Evolutionary conservation across 2,888 invertebrate species (phyloP).

Genomic region (Flexamia atlantica): DNA sequence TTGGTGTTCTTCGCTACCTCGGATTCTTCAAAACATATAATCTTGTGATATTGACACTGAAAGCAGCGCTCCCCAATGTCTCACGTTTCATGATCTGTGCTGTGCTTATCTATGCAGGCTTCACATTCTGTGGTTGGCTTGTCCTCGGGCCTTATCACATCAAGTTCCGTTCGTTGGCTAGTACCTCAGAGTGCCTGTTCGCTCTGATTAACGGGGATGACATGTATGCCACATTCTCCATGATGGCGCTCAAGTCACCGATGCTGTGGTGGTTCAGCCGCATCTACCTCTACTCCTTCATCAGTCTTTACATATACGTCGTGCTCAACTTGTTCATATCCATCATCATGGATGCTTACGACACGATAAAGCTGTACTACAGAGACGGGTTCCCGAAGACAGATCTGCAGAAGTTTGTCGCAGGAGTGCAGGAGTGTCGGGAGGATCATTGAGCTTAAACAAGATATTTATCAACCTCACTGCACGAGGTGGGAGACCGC

Average conservation of each 20-base stretch:
- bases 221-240: conserved; percentile 99
- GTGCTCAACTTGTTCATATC: conserved; percentile 98
- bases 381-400: conserved; percentile 92
- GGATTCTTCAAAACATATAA: conserved; percentile 99
- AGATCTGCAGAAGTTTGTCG: conserved; percentile 89
- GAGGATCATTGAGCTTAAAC: conserved; percentile 75
- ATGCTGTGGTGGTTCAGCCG: conserved; percentile 97
- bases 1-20: conserved; percentile 96
- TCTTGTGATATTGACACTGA: conserved; percentile 97
- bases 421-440: conserved; percentile 74
- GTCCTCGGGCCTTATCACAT: conserved; percentile 98
- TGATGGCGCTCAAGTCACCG: conserved; percentile 90
- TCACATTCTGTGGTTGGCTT: conserved; percentile 98
- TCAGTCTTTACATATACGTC: conserved; percentile 98
- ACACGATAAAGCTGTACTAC: conserved; percentile 96
- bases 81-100: conserved; percentile 96
- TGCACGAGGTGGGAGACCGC: conserved; percentile 11
- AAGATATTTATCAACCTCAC: background rate
- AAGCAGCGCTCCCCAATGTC: conserved; percentile 96
- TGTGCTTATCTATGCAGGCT: conserved; percentile 95
- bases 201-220: conserved; percentile 99
- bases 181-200: conserved; percentile 98
- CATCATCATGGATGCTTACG: conserved; percentile 99
- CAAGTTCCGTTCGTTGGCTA: conserved; percentile 93
- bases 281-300: conserved; percentile 96